These are phyloP conservation scores for Drosophila emarginata DNA, from an alignment of 2,888 invertebrate genomes.

Conservation along the genomic window DNA sequence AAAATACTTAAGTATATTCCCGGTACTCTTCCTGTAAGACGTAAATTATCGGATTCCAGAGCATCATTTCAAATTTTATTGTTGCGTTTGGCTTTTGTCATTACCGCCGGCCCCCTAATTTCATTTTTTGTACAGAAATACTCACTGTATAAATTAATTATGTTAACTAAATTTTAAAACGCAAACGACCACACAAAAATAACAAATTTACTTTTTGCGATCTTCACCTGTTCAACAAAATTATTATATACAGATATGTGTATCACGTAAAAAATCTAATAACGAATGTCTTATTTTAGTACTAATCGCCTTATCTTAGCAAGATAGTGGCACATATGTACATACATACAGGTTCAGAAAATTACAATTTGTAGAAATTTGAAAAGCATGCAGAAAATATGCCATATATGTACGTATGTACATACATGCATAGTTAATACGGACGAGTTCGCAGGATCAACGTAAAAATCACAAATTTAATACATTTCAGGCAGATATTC, in stretches of 20 bases:
- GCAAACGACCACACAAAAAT: background rate
- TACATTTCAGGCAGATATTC: no score
- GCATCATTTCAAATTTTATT: constrained; percentile 39
- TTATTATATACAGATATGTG: no score
- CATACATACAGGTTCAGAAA: no score
- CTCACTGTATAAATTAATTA: constrained; percentile 42
- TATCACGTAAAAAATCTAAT: background rate
- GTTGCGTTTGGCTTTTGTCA: constrained; percentile 5
- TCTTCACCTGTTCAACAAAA: background rate
- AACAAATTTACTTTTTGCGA: background rate
- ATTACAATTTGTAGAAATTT: no score
- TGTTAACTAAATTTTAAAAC: constrained; percentile 31
- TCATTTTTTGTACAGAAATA: background rate
- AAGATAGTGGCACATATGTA: no score
- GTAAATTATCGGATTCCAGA: constrained; percentile 28
- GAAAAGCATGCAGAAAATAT: no score
- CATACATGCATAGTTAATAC: no score
- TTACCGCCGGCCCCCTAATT: constrained; percentile 14
- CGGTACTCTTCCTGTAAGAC: constrained; percentile 39
- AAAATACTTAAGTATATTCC: constrained; percentile 14
- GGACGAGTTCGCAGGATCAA: no score
- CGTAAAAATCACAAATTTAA: no score
- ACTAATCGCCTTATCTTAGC: no score
- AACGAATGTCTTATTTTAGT: background rate
- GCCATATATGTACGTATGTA: no score